A percentile compares a stretch with the other conserved stretches of the same genome.
Conservation (phyloP, 1,140 invertebrate genomes). For the Xylocopa sonorina region DNA sequence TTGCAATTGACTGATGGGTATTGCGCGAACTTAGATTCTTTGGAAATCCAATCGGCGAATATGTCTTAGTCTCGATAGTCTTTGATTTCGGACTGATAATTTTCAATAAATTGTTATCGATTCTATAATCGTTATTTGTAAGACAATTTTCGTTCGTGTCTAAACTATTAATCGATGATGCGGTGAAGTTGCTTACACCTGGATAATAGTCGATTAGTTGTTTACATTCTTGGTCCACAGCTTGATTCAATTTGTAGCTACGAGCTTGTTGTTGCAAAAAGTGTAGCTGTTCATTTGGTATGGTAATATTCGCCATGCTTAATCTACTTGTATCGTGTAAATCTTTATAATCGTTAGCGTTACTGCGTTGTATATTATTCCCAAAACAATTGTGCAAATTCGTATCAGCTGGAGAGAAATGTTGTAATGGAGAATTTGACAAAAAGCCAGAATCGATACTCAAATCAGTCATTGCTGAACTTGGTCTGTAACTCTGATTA, state of each 20-base stretch:
- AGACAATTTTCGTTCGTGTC: conserved; percentile 66
- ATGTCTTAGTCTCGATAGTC: conserved; percentile 64
- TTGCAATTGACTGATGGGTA: conserved; percentile 66
- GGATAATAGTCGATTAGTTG: conserved; percentile 71
- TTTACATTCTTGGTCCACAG: conserved; percentile 74
- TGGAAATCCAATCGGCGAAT: conserved; percentile 76
- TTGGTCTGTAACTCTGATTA: conserved; percentile 71
- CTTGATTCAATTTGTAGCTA: conserved; percentile 68
- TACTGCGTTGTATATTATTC: conserved; percentile 70
- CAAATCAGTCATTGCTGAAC: conserved; percentile 78
- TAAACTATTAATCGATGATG: conserved; percentile 56
- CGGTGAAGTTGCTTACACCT: conserved; percentile 67
- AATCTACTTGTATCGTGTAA: conserved; percentile 67
- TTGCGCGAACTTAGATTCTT: conserved; percentile 67
- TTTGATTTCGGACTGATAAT: conserved; percentile 73
- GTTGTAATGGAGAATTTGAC: conserved; percentile 77
- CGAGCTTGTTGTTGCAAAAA: conserved; percentile 70
- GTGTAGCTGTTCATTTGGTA: conserved; percentile 70
- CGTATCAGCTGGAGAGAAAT: conserved; percentile 76
- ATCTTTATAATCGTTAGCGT: conserved; percentile 73
- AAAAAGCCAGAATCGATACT: conserved; percentile 77
- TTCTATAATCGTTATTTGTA: conserved; percentile 68
- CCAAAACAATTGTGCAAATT: conserved; percentile 72
- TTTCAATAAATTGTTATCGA: conserved; percentile 74
- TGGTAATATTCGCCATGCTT: conserved; percentile 61